Percentiles rank a stretch among this genome's conserved stretches.
Evolutionary conservation across 2,113 vertebrate genomes (phyloP).

Genomic region (Hemibagrus wyckioides): DNA sequence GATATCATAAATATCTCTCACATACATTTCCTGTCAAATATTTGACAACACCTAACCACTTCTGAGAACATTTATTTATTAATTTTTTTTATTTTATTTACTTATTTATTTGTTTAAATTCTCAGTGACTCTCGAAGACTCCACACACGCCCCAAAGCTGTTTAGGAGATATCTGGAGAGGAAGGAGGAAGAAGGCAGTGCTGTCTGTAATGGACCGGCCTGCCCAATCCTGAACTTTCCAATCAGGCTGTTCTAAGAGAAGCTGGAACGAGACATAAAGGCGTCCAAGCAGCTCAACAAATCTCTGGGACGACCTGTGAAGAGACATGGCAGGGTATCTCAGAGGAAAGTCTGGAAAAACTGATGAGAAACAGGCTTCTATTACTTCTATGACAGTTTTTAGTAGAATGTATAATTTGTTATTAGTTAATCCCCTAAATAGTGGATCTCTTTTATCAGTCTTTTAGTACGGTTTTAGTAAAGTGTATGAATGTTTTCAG

Average conservation of each 20-base stretch:
- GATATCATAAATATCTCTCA: slow-evolving; percentile 66
- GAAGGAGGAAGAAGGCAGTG: background rate
- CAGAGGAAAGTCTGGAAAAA: background rate
- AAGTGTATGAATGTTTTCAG: background rate
- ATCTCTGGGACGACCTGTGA: background rate
- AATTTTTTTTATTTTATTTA: too few relatives aligned
- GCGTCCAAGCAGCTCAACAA: background rate
- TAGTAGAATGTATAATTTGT: background rate
- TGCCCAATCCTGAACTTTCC: slow-evolving; percentile 6
- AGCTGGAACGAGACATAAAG: background rate
- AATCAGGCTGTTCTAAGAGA: background rate
- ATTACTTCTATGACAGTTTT: background rate
- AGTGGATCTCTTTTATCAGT: background rate
- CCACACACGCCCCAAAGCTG: background rate
- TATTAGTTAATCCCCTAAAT: background rate
- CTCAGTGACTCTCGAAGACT: background rate
- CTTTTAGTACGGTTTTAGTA: background rate
- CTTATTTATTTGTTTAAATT: too few relatives aligned
- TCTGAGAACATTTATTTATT: too few relatives aligned
- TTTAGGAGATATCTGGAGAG: slow-evolving; percentile 4
- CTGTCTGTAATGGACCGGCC: background rate
- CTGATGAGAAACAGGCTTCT: background rate
- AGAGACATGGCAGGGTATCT: background rate
- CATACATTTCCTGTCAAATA: slow-evolving; percentile 42
- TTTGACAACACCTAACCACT: slow-evolving; percentile 29